phyloP scores from a whole-genome alignment of 1,140 invertebrate genomes.

The Drosophila bocki region DNA sequence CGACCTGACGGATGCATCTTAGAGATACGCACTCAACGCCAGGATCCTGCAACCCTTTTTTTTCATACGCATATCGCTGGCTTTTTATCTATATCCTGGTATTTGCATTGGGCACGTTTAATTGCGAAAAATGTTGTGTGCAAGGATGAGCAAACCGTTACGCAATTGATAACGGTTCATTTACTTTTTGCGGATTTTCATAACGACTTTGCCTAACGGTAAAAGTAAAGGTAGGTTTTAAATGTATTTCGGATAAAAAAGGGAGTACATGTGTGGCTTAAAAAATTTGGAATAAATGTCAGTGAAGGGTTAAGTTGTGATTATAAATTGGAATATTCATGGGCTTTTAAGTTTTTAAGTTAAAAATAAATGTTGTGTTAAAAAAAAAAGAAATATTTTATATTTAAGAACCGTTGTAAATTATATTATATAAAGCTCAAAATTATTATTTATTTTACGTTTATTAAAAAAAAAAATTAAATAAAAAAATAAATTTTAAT shows the following conservation, averaged over 20 bases:
- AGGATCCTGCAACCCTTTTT: conserved; percentile 49
- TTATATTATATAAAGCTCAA: no score
- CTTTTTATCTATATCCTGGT: conserved; percentile 61
- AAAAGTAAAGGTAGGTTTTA: conserved; percentile 38
- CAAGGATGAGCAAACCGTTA: conserved; percentile 63
- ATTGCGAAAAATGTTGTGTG: conserved; percentile 52
- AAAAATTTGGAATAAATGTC: conserved; percentile 28
- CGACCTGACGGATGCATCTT: conserved; percentile 42
- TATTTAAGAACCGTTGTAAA: no score
- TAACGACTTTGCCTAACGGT: conserved; percentile 75
- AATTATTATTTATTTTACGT: no score
- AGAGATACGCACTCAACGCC: conserved; percentile 27
- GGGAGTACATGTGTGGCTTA: not conserved
- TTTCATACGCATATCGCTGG: conserved; percentile 44
- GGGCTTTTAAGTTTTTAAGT: no score
- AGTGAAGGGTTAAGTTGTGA: conserved; percentile 18
- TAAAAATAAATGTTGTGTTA: no score
- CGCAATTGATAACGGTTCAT: conserved; percentile 80
- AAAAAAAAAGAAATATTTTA: no score
- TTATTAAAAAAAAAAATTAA: no score
- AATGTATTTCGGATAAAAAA: not conserved
- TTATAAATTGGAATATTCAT: no score
- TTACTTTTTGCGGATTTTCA: conserved; percentile 68
- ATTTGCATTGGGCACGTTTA: conserved; percentile 74
- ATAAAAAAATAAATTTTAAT: no score